A percentile compares a stretch with the other conserved stretches of the same genome.
Evolutionary conservation across 2,797 vertebrate genomes (phyloP).

Genomic region (Meda fulgida): DNA sequence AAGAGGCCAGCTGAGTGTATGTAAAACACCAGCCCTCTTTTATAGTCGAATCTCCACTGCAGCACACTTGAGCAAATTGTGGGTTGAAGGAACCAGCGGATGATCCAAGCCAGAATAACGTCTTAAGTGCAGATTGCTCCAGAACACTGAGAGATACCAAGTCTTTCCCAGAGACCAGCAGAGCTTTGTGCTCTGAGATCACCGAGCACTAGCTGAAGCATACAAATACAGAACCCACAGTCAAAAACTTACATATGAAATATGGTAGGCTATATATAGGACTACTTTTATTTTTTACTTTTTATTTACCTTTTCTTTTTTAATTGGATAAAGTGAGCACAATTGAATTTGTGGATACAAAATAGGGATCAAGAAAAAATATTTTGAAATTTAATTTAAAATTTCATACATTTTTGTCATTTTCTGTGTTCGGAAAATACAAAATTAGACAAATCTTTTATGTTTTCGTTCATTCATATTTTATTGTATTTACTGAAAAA

Average conservation of each 20-base stretch:
- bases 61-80: conserved; percentile 44
- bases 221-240: conserved; percentile 3
- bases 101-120: conserved; percentile 22
- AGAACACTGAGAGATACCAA: conserved; percentile 18
- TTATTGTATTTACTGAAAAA: not conserved
- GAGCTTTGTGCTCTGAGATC: conserved; percentile 2
- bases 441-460: too few relatives aligned
- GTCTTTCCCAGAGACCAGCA: conserved; percentile 18
- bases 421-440: not conserved
- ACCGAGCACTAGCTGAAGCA: not conserved
- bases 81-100: not conserved
- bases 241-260: conserved; percentile 20
- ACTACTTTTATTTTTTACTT: not conserved
- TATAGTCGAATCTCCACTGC: conserved; percentile 23
- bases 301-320: not conserved
- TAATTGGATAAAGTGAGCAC: not conserved
- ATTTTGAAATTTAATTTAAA: too few relatives aligned
- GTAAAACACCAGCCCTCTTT: conserved; percentile 20
- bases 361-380: not conserved
- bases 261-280: not conserved
- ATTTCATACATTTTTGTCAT: not conserved
- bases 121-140: conserved; percentile 37
- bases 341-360: not conserved
- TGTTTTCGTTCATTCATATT: too few relatives aligned
- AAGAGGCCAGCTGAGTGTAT: conserved; percentile 32